These are phyloP conservation scores for Latrodectus geometricus DNA, from an alignment of 1,140 invertebrate species.

Conservation along the genomic window DNA sequence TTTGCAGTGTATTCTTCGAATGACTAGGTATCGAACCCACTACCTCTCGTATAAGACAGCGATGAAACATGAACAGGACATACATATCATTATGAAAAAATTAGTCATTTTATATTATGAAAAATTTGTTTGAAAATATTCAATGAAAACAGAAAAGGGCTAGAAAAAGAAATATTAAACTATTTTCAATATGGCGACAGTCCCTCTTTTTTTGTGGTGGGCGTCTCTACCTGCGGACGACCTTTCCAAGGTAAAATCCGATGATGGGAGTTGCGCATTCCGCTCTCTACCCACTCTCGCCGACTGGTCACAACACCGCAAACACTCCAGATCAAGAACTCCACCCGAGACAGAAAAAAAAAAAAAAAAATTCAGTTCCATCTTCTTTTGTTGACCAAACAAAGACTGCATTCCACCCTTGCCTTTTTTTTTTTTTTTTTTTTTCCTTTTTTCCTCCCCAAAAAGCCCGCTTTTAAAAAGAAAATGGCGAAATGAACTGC, in stretches of 20 bases:
- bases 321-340: background rate
- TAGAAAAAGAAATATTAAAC: background rate
- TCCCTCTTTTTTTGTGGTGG: conserved; percentile 29
- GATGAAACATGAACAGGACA: no score
- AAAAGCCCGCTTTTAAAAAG: background rate
- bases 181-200: conserved; percentile 10
- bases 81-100: no score
- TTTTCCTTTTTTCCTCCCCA: background rate
- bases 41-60: no score
- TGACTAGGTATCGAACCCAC: no score
- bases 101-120: no score
- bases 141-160: no score
- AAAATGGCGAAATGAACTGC: background rate
- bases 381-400: conserved; percentile 1
- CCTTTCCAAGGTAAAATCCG: conserved; percentile 60
- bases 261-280: conserved; percentile 36
- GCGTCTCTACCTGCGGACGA: conserved; percentile 43
- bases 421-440: background rate
- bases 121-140: no score
- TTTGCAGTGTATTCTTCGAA: no score
- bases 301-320: background rate
- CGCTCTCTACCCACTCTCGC: conserved; percentile 47
- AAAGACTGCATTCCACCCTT: background rate
- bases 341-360: background rate
- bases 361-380: background rate